Evolutionary conservation across 1,140 invertebrate genomes (phyloP), one percentile per base, ranked within the genome.

Genomic region (Cotesia glomerata): DNA sequence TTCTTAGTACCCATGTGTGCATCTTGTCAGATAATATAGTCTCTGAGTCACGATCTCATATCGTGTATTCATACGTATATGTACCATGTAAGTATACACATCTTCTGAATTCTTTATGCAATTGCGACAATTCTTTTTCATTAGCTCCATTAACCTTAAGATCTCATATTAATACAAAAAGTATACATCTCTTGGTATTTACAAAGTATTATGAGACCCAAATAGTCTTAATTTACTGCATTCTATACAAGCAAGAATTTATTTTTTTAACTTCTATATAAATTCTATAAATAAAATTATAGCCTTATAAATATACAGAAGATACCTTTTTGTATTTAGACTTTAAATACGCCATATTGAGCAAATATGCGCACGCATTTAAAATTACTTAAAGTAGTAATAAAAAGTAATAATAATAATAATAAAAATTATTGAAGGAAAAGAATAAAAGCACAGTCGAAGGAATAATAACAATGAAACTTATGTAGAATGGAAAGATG

Each of bases 11-110:
- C 65, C 35, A 64, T 39, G 39, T 52, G 65, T 67, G 62, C 39
- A 16, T 49, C 65, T n/a, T 54, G 34, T 51, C 65, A 67, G 65
- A 49, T 67, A 58, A 58, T 45, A 45, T 45, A 45, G 5, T 35
- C 14, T 67, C 65, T 67, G 65, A 67, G 65, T 67, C 49, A 67
- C 9, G 26, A 32, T 11, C 14, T 26, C 8, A 67, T 67, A 52
- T 67, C 51, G 4, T 45, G 39, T 11, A 45, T 45, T 45, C 39
- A 7, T 45, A 45, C 39, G 11, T 45, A 45, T 54, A 26, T 58
- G 16, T 58, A 58, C 18, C 4, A 58, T 32, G n/a, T 58, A 9
- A 26, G 56, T 18, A 58, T 18, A 58, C 56, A 18, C 56, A 9
- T 58, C 18, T 58, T 9, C 56, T 26, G 3, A 18, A 58, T 45